These are phyloP conservation scores for Rugalucina vietnamica DNA, from an alignment of 2,888 invertebrate genomes.

Conservation along the genomic window DNA sequence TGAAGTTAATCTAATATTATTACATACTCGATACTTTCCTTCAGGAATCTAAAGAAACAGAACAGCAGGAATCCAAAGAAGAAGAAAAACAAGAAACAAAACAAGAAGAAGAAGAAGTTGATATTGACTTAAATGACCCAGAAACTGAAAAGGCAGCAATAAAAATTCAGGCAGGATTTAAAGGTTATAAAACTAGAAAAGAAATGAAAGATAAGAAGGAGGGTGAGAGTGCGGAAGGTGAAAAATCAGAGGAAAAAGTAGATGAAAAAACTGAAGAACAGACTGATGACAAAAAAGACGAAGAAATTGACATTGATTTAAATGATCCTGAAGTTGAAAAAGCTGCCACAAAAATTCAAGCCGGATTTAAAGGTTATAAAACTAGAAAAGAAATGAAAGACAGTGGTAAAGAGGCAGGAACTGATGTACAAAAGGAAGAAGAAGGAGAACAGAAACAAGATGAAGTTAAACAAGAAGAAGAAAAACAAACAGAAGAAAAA, in stretches of 20 bases:
- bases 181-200: conserved; percentile 77
- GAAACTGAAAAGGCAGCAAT: conserved; percentile 77
- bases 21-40: too few species aligned
- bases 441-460: conserved; percentile 26
- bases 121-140: conserved; percentile 75
- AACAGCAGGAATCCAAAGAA: conserved; percentile 2
- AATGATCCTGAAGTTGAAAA: conserved; percentile 73
- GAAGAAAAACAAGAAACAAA: conserved; percentile 24
- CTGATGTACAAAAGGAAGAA: conserved; percentile 34
- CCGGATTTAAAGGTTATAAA: conserved; percentile 75
- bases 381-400: conserved; percentile 63
- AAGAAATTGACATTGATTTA: conserved; percentile 74
- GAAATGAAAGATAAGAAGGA: conserved; percentile 61
- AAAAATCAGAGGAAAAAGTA: conserved; percentile 30
- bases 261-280: conserved; percentile 28
- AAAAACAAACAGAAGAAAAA: conserved; percentile 31
- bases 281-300: conserved; percentile 48
- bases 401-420: conserved; percentile 25
- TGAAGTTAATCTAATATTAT: too few species aligned
- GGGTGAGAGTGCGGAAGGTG: background rate
- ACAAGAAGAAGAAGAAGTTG: conserved; percentile 56
- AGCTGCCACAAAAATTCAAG: conserved; percentile 78
- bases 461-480: conserved; percentile 36
- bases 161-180: conserved; percentile 81
- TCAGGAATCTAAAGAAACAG: conserved; percentile 1